Base-by-base conservation (phyloP, 2,797 vertebrate species). In the Pygocentrus nattereri region DNA sequence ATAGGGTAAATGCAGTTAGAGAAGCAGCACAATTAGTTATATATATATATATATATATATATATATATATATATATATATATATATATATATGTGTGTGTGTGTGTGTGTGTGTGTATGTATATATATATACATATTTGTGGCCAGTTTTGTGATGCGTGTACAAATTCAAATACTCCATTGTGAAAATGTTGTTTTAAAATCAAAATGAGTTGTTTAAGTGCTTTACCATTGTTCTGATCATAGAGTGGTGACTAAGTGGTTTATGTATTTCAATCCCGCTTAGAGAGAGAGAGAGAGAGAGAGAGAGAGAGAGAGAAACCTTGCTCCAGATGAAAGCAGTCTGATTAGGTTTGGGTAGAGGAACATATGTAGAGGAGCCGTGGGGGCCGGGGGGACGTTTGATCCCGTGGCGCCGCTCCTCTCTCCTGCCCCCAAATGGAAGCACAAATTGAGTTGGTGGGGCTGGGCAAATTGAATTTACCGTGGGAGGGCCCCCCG, bases 401-500 rank as follows among this genome's bases (percentile, higher is more conserved):
- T 82, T 88, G 80, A 85, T 87, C 76, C 85, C 78, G 82, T 88
- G 82, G 88, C 82, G 85, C 85, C 85, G 65, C 82, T 79, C 74
- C 81, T 82, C 81, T 86, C 69, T 85, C 74, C 83, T 84, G 73
- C 85, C 62, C 74, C 82, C 86, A 85, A 89, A 88, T 88, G 87
- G 84, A 88, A 88, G 84, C 67, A 78, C 81, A 89, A 90, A 90
- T 90, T 89, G 88, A 89, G 89, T 90, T 90, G 87, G 85, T 88
- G 85, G 82, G 82, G 87, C 83, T 87, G 78, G 75, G 85, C 86
- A 91, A 91, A 91, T 90, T 90, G 79, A 88, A 91, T 91, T 90
- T 89, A 84, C 84, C 4, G 74, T 49, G 82, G 82, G 76, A 85
- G 82, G 84, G 86, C 83, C 79, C 79, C 79, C 62, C 70, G n/a